Base-by-base conservation (phyloP, 2,113 vertebrate genomes). In the Chamaea fasciata region DNA sequence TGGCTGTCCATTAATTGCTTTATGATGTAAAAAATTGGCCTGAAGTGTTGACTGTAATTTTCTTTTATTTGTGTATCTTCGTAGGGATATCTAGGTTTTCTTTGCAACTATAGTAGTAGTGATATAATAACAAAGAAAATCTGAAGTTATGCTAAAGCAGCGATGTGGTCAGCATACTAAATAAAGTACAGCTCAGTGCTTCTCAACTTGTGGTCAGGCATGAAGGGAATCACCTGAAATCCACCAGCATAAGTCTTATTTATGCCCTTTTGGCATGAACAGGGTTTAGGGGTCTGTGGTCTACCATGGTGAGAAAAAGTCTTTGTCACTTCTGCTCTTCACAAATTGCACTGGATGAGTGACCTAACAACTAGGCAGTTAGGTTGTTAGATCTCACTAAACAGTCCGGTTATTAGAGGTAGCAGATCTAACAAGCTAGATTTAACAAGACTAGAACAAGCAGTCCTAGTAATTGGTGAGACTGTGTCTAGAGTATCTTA, bases 11-110 rank as follows among this genome's bases (percentile, higher is more conserved):
- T 67, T 79, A 59, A 49, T 60, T 84, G 41, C 67, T 95, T 93
- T 92, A 57, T 90, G 76, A 49, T 82, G 65, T 93, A 82, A 92
- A 89, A 91, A 92, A 64, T 31, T 71, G 73, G 49, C 77, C 73
- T 89, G 47, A 94, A 84, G 41, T n/a, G 16, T 80, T 86, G 42
- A 74, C 47, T 33, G 49, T 68, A 17, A 28, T 83, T 89, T 71
- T 74, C 39, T 67, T 80, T 49, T 37, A 23, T 56, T 76, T 68
- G 4, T 73, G 8, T 90, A 68, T 90, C 80, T 81, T 5, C 3
- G 0, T 59, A 46, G 53, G 53, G 12, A 30, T 28, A 55, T 70
- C 19, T 47, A 27, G 21, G 17, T 56, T 21, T 89, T 92, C 20
- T 81, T 56, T 67, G 21, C 30, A 86, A 14, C 55, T 86, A 2